These are phyloP conservation scores for Pasiphila rectangulata DNA, from an alignment of 2,888 invertebrate genomes.

Conservation along the genomic window DNA sequence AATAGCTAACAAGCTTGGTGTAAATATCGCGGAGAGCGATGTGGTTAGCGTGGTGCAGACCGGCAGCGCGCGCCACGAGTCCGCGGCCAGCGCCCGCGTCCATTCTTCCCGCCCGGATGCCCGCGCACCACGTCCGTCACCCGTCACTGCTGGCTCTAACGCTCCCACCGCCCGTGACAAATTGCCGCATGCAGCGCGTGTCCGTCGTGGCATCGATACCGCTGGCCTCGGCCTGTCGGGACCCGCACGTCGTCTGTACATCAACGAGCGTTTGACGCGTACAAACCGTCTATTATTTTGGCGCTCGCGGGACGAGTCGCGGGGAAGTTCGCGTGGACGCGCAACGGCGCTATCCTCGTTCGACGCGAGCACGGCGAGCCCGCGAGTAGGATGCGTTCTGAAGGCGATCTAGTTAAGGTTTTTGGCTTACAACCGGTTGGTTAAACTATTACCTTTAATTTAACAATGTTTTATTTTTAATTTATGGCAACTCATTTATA, in stretches of 20 bases:
- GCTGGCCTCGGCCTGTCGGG: slow-evolving; percentile 13
- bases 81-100: neutral
- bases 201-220: slow-evolving; percentile 18
- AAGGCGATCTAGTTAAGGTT: neutral
- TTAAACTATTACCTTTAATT: too few species aligned
- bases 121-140: too few species aligned
- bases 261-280: slow-evolving; percentile 8
- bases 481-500: too few species aligned
- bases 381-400: neutral
- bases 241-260: slow-evolving; percentile 11
- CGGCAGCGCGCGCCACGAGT: slow-evolving; percentile 7
- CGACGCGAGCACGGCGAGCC: slow-evolving; percentile 2
- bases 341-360: neutral
- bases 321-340: slow-evolving; percentile 7
- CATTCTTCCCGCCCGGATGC: neutral
- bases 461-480: too few species aligned
- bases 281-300: slow-evolving; percentile 2
- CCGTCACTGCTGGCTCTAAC: too few species aligned
- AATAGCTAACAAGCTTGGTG: slow-evolving; percentile 22
- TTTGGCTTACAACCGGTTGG: neutral
- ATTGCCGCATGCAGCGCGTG: slow-evolving; percentile 22
- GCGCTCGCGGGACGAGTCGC: neutral
- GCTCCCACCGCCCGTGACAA: slow-evolving; percentile 12
- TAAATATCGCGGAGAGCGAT: slow-evolving; percentile 23
- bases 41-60: slow-evolving; percentile 23